These are phyloP conservation scores for Hippocampus kuda DNA, from an alignment of 2,797 vertebrate genomes.

Conservation along the genomic window DNA sequence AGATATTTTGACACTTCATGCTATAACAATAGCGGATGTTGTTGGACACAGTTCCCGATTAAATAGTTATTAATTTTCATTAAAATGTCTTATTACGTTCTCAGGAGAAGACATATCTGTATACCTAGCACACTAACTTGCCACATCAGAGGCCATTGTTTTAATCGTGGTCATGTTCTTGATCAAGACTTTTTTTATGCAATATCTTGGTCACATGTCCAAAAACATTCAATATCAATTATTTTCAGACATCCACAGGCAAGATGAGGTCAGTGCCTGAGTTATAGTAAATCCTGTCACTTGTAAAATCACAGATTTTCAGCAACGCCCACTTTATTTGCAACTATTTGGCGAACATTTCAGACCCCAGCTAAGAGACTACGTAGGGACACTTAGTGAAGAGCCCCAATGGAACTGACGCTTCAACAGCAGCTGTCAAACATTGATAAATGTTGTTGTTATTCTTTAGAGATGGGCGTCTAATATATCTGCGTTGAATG, in stretches of 20 bases:
- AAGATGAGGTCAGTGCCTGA: constrained; percentile 44
- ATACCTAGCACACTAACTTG: background rate
- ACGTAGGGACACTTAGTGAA: constrained; percentile 39
- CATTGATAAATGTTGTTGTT: constrained; percentile 32
- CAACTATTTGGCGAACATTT: constrained; percentile 48
- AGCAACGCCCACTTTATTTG: constrained; percentile 44
- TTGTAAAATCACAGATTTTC: constrained; percentile 46
- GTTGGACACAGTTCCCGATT: background rate
- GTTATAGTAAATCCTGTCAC: constrained; percentile 19
- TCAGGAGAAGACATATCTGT: background rate
- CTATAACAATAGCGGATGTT: background rate
- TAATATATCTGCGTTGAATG: constrained; percentile 6
- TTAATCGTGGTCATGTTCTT: background rate
- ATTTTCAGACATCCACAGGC: constrained; percentile 28
- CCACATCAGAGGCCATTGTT: background rate
- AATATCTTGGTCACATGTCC: constrained; percentile 17
- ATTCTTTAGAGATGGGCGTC: constrained; percentile 20
- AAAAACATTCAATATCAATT: constrained; percentile 21
- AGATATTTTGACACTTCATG: background rate
- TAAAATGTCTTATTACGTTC: background rate
- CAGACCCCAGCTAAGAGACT: constrained; percentile 32
- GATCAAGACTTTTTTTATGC: background rate
- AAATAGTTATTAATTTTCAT: background rate
- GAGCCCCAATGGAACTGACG: constrained; percentile 34
- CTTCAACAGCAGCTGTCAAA: constrained; percentile 39